Evolutionary conservation across 1,140 invertebrate species (phyloP).

Genomic region (Eriosoma lanigerum): DNA sequence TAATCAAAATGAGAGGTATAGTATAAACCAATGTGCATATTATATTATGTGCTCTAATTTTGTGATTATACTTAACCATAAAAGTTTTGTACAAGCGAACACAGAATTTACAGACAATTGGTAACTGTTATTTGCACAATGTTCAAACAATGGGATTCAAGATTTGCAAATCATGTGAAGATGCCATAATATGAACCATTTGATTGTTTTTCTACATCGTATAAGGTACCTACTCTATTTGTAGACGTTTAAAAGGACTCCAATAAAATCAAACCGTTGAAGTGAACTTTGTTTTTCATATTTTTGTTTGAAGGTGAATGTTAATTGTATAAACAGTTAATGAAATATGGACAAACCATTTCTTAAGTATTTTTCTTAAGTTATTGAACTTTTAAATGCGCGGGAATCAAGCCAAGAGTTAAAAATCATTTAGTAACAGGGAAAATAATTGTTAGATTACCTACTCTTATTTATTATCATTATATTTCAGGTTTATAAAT

Average conservation of each 20-base stretch:
- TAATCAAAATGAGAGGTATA: slow-evolving; percentile 42
- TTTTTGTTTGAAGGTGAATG: slow-evolving; percentile 48
- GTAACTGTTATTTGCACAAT: slow-evolving; percentile 21
- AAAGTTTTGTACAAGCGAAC: slow-evolving; percentile 34
- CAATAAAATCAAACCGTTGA: slow-evolving; percentile 18
- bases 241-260: slow-evolving; percentile 7
- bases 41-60: slow-evolving; percentile 34
- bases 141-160: slow-evolving; percentile 9
- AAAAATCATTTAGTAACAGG: not conserved
- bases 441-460: not conserved
- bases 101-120: slow-evolving; percentile 38
- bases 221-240: slow-evolving; percentile 36
- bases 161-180: slow-evolving; percentile 27
- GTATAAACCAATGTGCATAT: slow-evolving; percentile 36
- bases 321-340: slow-evolving; percentile 34
- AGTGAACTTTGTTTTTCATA: slow-evolving; percentile 42
- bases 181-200: not conserved
- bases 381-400: slow-evolving; percentile 23
- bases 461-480: not conserved
- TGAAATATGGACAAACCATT: slow-evolving; percentile 7
- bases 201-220: slow-evolving; percentile 23
- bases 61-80: slow-evolving; percentile 41
- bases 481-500: not conserved
- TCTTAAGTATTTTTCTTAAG: slow-evolving; percentile 20
- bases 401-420: slow-evolving; percentile 19